A percentile compares a stretch with the other conserved stretches of the same genome.
Evolutionary conservation across 2,797 vertebrate species (phyloP).

Genomic region (Eospalax fontanierii): DNA sequence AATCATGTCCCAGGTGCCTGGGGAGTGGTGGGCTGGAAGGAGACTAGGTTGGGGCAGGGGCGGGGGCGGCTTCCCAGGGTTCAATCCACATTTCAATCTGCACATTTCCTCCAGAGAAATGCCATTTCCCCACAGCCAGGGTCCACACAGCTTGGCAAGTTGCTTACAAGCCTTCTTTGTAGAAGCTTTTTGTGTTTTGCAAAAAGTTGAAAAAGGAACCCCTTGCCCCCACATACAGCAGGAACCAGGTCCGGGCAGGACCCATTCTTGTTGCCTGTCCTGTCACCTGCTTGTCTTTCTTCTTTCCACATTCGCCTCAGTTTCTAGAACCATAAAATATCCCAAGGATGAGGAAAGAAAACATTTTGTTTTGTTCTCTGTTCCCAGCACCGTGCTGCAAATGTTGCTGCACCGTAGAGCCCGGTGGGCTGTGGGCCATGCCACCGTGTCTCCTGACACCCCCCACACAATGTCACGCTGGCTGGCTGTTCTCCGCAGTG

Average conservation of each 20-base stretch:
- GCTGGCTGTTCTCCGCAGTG: conserved; percentile 85
- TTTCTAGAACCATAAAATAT: conserved; percentile 71
- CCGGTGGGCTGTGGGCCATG: background rate
- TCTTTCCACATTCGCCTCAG: conserved; percentile 67
- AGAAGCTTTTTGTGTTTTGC: conserved; percentile 75
- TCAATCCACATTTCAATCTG: conserved; percentile 61
- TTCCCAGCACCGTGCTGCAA: conserved; percentile 84
- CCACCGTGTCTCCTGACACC: background rate
- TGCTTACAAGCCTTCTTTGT: conserved; percentile 79
- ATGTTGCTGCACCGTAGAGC: conserved; percentile 86
- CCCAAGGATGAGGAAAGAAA: background rate
- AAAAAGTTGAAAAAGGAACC: conserved; percentile 63
- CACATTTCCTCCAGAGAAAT: conserved; percentile 70
- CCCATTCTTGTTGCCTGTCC: conserved; percentile 73
- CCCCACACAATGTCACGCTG: background rate
- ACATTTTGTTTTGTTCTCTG: background rate
- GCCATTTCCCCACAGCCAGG: conserved; percentile 67
- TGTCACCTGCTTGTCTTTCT: conserved; percentile 57
- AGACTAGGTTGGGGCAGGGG: background rate
- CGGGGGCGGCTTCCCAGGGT: conserved; percentile 8
- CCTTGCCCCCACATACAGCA: conserved; percentile 69
- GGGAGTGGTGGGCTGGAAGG: conserved; percentile 34
- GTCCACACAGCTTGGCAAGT: conserved; percentile 69
- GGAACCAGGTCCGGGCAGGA: conserved; percentile 72
- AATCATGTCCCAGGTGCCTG: background rate